These are phyloP conservation scores for Brachionus koreanus DNA, from an alignment of 1,140 invertebrate species.

Conservation along the genomic window DNA sequence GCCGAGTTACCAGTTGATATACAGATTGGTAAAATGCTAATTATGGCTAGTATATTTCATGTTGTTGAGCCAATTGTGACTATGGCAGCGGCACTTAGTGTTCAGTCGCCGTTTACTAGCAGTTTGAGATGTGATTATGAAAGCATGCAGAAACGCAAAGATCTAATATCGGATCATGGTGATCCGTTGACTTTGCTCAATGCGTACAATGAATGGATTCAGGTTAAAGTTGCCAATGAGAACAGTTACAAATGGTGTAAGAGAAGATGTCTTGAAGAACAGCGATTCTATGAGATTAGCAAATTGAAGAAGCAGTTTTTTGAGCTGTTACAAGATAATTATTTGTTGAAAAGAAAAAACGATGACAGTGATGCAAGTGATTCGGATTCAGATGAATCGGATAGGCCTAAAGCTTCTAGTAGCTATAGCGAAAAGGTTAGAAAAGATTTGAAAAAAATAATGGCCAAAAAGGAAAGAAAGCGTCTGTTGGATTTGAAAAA, in stretches of 20 bases:
- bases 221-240: conserved; percentile 54
- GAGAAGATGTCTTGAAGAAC: conserved; percentile 82
- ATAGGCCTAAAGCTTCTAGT: background rate
- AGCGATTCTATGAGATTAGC: conserved; percentile 90
- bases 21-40: conserved; percentile 88
- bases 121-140: conserved; percentile 78
- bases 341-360: background rate
- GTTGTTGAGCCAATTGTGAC: conserved; percentile 81
- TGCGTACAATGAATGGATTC: conserved; percentile 82
- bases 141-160: conserved; percentile 72
- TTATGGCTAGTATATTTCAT: conserved; percentile 80
- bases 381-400: background rate
- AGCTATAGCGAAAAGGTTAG: conserved; percentile 30
- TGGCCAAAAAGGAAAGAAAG: conserved; percentile 66
- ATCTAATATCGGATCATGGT: conserved; percentile 84
- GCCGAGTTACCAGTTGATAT: conserved; percentile 88
- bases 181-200: conserved; percentile 88
- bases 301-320: conserved; percentile 85
- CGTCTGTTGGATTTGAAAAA: conserved; percentile 74
- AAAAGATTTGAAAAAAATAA: conserved; percentile 1
- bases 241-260: conserved; percentile 76
- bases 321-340: conserved; percentile 66
- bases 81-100: conserved; percentile 81
- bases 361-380: conserved; percentile 34
- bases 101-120: conserved; percentile 87